phyloP scores from a whole-genome alignment of 2,888 invertebrate genomes.

The Acleris literana region DNA sequence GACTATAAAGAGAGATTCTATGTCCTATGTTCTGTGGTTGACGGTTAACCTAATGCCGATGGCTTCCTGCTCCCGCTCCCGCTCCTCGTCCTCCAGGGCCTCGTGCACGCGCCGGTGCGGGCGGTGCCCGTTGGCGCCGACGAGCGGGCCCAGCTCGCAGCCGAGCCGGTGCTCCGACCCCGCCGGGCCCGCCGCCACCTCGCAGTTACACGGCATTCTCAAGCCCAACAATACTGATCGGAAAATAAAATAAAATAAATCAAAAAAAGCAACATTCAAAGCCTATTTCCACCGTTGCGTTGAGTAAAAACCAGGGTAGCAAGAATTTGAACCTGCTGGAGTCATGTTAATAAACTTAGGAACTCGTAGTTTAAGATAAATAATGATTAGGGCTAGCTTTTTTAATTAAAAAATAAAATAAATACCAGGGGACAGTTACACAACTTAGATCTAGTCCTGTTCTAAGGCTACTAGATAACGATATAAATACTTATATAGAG shows the following conservation, averaged over 20 bases:
- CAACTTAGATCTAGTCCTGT: too few species aligned
- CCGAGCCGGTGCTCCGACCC: constrained; percentile 48
- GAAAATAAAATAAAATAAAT: constrained; percentile 35
- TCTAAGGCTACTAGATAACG: too few species aligned
- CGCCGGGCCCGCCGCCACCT: constrained; percentile 44
- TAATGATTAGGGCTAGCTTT: too few species aligned
- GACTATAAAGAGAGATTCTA: too few species aligned
- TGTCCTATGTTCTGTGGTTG: background rate
- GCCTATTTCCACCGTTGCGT: background rate
- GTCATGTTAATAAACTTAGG: background rate
- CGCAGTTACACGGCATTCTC: constrained; percentile 62
- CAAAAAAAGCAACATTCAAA: background rate
- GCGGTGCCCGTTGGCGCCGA: constrained; percentile 44
- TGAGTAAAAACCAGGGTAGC: too few species aligned
- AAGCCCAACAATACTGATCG: constrained; percentile 35
- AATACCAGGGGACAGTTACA: too few species aligned
- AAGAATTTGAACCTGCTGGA: background rate
- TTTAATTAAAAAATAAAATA: too few species aligned
- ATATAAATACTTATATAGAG: too few species aligned
- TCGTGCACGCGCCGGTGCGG: constrained; percentile 61
- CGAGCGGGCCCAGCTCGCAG: constrained; percentile 46
- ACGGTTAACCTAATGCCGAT: constrained; percentile 59
- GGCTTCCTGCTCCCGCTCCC: constrained; percentile 38
- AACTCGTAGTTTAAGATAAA: too few species aligned
- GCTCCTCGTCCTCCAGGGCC: constrained; percentile 39